These are phyloP conservation scores for Agonopterix arenella DNA, from an alignment of 2,888 invertebrate species.

Conservation along the genomic window DNA sequence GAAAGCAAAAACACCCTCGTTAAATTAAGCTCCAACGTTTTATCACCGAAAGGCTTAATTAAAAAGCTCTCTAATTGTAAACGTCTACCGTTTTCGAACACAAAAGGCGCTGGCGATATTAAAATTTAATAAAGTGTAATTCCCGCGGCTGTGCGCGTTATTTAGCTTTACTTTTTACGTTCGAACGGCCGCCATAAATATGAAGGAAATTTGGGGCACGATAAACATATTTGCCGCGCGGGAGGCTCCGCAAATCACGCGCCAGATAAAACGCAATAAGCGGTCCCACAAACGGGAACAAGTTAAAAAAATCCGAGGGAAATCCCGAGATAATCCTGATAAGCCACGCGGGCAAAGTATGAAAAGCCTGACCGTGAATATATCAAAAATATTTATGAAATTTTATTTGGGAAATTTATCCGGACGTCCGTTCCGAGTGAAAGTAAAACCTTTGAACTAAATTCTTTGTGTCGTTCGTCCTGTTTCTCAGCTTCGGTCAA, in stretches of 20 bases:
- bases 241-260: slow-evolving; percentile 42
- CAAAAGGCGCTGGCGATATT: slow-evolving; percentile 45
- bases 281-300: slow-evolving; percentile 57
- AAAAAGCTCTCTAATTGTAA: slow-evolving; percentile 40
- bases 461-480: slow-evolving; percentile 30
- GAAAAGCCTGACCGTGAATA: slow-evolving; percentile 71
- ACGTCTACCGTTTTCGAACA: slow-evolving; percentile 32
- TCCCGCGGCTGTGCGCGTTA: slow-evolving; percentile 32
- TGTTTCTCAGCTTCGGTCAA: slow-evolving; percentile 8
- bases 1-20: slow-evolving; percentile 19
- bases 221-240: slow-evolving; percentile 53
- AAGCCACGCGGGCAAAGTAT: slow-evolving; percentile 68
- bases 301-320: slow-evolving; percentile 58
- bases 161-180: slow-evolving; percentile 42
- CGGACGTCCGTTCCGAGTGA: slow-evolving; percentile 32
- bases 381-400: slow-evolving; percentile 69
- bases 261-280: slow-evolving; percentile 57
- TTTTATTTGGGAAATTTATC: slow-evolving; percentile 55
- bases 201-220: slow-evolving; percentile 43
- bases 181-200: slow-evolving; percentile 41
- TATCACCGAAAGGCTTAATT: slow-evolving; percentile 34
- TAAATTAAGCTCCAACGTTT: slow-evolving; percentile 7
- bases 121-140: slow-evolving; percentile 58
- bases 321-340: slow-evolving; percentile 69
- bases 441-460: slow-evolving; percentile 29